Evolutionary conservation across 2,888 invertebrate genomes (phyloP).

Genomic region (Pelosia muscerda): DNA sequence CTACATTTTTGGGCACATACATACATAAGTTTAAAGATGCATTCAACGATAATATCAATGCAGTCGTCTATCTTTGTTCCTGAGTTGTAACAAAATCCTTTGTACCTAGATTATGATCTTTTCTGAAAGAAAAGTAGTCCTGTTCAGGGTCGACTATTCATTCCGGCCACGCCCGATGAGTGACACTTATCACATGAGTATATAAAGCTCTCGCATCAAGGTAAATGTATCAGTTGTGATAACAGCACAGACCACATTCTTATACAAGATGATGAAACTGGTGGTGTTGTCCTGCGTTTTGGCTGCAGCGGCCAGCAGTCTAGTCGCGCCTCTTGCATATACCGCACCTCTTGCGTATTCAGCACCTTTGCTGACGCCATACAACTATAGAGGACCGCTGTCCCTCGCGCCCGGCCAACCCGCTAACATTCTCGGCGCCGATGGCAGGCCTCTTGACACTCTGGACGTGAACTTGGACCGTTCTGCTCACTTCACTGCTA

Average conservation of each 20-base stretch:
- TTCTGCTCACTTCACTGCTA: constrained; percentile 71
- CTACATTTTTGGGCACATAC: too few species aligned
- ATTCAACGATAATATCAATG: too few species aligned
- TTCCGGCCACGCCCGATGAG: constrained; percentile 68
- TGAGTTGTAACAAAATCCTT: too few species aligned
- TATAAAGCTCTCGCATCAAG: constrained; percentile 62
- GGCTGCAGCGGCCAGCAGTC: constrained; percentile 83
- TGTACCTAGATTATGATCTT: constrained; percentile 25
- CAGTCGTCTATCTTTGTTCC: too few species aligned
- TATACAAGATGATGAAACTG: constrained; percentile 83
- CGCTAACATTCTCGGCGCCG: too few species aligned
- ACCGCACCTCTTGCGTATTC: constrained; percentile 44
- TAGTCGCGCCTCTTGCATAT: constrained; percentile 44
- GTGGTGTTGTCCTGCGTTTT: constrained; percentile 88
- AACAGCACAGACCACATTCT: constrained; percentile 78
- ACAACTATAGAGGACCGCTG: constrained; percentile 74
- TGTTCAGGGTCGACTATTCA: constrained; percentile 69
- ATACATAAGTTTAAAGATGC: too few species aligned
- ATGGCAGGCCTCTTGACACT: constrained; percentile 80
- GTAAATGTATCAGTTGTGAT: constrained; percentile 66
- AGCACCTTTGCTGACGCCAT: constrained; percentile 45
- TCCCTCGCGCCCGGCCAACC: constrained; percentile 78
- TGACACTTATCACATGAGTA: constrained; percentile 58
- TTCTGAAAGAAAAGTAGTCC: constrained; percentile 68
- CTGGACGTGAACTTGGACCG: constrained; percentile 79